These are phyloP conservation scores for Euura saliciscinereae DNA, from an alignment of 1,140 invertebrate species.

Conservation along the genomic window DNA sequence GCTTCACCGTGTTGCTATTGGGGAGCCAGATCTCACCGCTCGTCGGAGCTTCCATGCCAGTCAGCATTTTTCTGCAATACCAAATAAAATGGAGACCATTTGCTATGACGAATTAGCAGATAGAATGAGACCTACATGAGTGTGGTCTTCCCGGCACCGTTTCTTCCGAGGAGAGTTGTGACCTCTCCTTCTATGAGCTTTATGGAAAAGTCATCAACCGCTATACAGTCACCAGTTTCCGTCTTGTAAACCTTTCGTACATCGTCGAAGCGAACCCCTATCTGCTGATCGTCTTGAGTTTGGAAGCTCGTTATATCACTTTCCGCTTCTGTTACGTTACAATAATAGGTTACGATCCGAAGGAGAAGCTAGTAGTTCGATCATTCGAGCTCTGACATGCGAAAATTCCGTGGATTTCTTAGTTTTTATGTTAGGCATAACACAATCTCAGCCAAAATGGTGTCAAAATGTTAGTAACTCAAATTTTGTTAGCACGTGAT, in stretches of 20 bases:
- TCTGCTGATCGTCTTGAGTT: conserved; percentile 45
- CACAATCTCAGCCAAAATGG: neutral
- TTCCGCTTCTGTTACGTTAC: conserved; percentile 39
- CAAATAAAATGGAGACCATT: too few relatives aligned
- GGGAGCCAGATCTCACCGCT: conserved; percentile 62
- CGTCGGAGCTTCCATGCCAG: conserved; percentile 67
- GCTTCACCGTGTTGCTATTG: conserved; percentile 46
- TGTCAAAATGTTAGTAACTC: neutral
- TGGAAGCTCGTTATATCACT: conserved; percentile 43
- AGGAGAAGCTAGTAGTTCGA: too few relatives aligned
- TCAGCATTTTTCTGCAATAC: conserved; percentile 65
- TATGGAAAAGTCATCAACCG: conserved; percentile 73
- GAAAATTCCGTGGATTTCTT: neutral
- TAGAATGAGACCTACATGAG: conserved; percentile 66
- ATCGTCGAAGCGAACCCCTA: conserved; percentile 59
- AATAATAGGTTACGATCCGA: conserved; percentile 3
- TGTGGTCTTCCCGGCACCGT: conserved; percentile 84
- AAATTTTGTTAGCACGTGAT: neutral
- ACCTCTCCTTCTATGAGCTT: conserved; percentile 71
- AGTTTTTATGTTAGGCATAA: neutral
- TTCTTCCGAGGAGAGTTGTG: conserved; percentile 78
- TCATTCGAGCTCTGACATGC: too few relatives aligned
- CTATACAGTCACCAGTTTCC: conserved; percentile 47
- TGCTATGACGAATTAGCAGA: too few relatives aligned
- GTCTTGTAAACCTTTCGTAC: conserved; percentile 58